Conservation (phyloP, 2,888 invertebrate genomes). For the Nomada lathburiana region DNA sequence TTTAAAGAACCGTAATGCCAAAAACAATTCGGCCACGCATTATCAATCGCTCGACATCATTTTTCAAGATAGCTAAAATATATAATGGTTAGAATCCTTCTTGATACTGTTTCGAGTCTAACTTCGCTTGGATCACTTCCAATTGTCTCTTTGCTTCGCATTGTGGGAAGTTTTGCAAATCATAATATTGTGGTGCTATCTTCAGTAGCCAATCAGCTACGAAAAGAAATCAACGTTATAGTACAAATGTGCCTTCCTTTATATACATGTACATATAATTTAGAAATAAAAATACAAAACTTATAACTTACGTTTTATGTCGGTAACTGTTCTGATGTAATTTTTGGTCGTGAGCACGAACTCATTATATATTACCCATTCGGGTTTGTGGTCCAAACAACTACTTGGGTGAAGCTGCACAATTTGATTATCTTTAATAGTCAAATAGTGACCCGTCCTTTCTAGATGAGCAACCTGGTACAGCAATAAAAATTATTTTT, state of each 20-base stretch:
- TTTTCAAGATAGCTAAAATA: conserved; percentile 72
- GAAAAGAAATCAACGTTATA: conserved; percentile 45
- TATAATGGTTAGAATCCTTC: conserved; percentile 91
- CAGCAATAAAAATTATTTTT: conserved; percentile 27
- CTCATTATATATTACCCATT: conserved; percentile 99
- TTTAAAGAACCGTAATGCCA: conserved; percentile 43
- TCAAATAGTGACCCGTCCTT: conserved; percentile 98
- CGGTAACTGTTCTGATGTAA: conserved; percentile 99
- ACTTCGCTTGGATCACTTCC: conserved; percentile 93
- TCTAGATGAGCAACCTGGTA: conserved; percentile 97
- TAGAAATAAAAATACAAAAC: background rate
- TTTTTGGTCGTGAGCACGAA: conserved; percentile 99
- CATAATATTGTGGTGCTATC: conserved; percentile 99
- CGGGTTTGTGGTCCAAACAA: conserved; percentile 99
- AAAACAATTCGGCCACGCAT: conserved; percentile 53
- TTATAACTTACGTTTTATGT: conserved; percentile 95
- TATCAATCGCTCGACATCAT: conserved; percentile 62
- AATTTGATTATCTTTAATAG: conserved; percentile 99
- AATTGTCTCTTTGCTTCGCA: conserved; percentile 98
- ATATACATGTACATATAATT: background rate
- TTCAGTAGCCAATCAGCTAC: conserved; percentile 97
- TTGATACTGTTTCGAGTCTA: conserved; percentile 95
- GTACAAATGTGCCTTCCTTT: background rate
- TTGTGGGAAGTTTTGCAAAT: conserved; percentile 98
- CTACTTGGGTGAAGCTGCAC: conserved; percentile 99